phyloP scores from a whole-genome alignment of 2,113 vertebrate genomes.

The Callaeas wilsoni region DNA sequence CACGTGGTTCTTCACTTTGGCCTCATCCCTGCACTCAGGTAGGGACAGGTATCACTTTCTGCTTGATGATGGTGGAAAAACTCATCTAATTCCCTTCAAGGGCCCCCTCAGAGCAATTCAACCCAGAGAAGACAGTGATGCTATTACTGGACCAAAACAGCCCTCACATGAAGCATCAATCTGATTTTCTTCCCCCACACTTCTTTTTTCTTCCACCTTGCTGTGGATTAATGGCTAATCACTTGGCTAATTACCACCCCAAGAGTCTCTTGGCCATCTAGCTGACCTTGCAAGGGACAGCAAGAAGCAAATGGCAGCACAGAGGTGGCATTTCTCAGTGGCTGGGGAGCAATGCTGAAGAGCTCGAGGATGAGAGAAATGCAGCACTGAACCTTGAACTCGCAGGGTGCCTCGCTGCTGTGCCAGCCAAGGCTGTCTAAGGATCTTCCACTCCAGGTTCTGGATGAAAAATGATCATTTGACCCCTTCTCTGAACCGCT shows the following conservation, averaged over 20 bases:
- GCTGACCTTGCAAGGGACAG: constrained; percentile 15
- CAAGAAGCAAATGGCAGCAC: neutral
- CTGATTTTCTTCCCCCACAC: neutral
- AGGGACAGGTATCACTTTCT: neutral
- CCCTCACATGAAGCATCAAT: constrained; percentile 14
- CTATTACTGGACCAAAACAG: neutral
- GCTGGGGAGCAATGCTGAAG: neutral
- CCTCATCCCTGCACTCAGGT: neutral
- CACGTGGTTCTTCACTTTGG: neutral
- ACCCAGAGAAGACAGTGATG: neutral
- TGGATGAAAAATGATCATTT: neutral
- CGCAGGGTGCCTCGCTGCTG: neutral
- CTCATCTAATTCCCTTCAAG: neutral
- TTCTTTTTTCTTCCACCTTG: constrained; percentile 2
- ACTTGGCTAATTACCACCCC: constrained; percentile 14
- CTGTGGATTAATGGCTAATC: constrained; percentile 36
- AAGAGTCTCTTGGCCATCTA: neutral
- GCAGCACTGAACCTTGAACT: neutral
- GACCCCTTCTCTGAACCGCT: neutral
- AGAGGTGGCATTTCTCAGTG: neutral
- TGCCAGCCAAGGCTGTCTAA: neutral
- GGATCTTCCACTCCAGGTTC: neutral
- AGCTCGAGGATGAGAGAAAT: neutral
- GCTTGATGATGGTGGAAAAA: neutral
- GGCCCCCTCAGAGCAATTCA: neutral